Evolutionary conservation across 1,140 invertebrate genomes (phyloP), one percentile per base, ranked within the genome.

Genomic region (Reticulitermes speratus): DNA sequence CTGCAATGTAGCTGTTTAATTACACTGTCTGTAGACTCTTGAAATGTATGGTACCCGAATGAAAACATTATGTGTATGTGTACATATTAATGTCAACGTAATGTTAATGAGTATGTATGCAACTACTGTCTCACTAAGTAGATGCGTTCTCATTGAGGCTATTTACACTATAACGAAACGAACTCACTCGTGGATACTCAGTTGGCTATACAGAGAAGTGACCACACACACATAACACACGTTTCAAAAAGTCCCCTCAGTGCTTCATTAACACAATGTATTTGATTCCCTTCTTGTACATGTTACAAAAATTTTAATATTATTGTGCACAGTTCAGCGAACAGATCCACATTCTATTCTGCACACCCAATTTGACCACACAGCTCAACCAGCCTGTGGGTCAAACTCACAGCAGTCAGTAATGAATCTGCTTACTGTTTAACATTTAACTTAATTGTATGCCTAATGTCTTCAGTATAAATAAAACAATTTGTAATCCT

Each of bases 71-170:
- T 21, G 65, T 85, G 82, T 52, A 38, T 83, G 86, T 86, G 86
- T 86, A 86, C 59, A 86, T 86, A 86, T 86, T 84, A 84, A 48
- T 83, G 65, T 45, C 32, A 86, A 82, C 52, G 44, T 84, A 65
- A 84, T 84, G 55, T 84, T 86, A 44, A 82, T 84, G 86, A 86
- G 84, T 84, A 81, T 84, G 86, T 86, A 86, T 82, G 23, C 44
- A 83, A 45, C 75, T 85, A 21, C 38, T n/a, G 19, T 69, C 32
- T 52, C n/a, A 52, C 52, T 84, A n/a, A 48, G 83, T 84, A 84
- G 44, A 52, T 84, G 83, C 48, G 55, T 84, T 83, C 45, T 84
- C 65, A 30, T 30, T 75, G 65, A 30, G 65, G 65, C 65, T 75
- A 2, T 75, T 38, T 2, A 2, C 65, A 75, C 65, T n/a, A 30